Percentiles rank a stretch among this genome's conserved stretches.
Evolutionary conservation across 2,113 vertebrate species (phyloP).

Genomic region (Cryptomyrus ogoouensis): DNA sequence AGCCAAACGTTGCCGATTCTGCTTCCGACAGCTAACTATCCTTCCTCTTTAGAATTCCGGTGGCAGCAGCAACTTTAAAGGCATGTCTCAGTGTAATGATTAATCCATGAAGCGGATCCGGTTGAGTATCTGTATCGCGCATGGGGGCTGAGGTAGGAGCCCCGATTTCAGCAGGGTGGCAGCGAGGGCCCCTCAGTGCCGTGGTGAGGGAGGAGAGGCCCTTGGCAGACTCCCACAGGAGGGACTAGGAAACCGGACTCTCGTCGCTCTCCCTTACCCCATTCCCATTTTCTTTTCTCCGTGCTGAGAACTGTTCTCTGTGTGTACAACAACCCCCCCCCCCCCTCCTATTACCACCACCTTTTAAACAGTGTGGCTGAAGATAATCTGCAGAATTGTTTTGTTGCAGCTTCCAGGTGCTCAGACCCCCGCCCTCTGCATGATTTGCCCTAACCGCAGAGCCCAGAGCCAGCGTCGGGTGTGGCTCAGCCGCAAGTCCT

Average conservation of each 20-base stretch:
- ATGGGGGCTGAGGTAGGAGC: neutral
- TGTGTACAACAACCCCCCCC: neutral
- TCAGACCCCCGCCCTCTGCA: neutral
- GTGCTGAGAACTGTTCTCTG: neutral
- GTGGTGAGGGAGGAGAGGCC: neutral
- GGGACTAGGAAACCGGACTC: neutral
- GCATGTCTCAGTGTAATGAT: neutral
- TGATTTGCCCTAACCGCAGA: neutral
- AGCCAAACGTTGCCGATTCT: neutral
- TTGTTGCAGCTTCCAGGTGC: neutral
- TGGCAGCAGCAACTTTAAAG: neutral
- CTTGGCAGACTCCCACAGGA: neutral
- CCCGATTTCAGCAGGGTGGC: neutral
- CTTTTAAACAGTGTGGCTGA: neutral
- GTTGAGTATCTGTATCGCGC: neutral
- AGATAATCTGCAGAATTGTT: neutral
- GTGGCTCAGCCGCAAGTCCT: neutral
- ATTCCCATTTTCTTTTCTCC: neutral
- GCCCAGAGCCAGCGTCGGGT: neutral
- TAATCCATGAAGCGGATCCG: neutral
- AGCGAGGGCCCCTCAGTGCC: neutral
- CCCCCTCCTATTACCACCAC: neutral
- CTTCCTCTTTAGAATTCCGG: neutral
- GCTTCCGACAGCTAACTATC: neutral
- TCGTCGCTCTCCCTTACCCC: neutral